A percentile compares a stretch with the other conserved stretches of the same genome.
phyloP scores from a whole-genome alignment of 2,888 invertebrate genomes.

The Apodemia duryi region DNA sequence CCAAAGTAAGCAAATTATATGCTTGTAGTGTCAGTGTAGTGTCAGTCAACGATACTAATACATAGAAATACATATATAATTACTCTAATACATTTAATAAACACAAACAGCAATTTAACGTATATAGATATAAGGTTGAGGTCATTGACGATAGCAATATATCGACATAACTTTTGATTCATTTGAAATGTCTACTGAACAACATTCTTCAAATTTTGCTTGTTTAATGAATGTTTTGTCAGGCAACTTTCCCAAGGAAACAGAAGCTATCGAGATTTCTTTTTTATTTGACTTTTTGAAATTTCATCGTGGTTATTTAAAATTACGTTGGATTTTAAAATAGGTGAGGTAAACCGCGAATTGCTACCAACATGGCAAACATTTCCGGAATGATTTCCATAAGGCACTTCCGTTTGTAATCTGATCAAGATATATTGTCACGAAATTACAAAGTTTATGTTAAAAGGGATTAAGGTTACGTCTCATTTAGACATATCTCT shows the following conservation, averaged over 20 bases:
- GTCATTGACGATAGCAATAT: too few species aligned
- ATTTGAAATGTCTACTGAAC: too few species aligned
- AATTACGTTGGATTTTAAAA: neutral
- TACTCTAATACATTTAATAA: too few species aligned
- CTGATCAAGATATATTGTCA: constrained; percentile 11
- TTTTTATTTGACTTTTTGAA: neutral
- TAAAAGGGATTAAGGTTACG: neutral
- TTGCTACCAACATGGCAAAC: constrained; percentile 2
- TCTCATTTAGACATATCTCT: neutral
- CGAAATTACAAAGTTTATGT: neutral
- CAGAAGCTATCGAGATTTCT: neutral
- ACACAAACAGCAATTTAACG: too few species aligned
- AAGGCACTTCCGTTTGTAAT: constrained; percentile 5
- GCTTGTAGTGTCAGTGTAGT: too few species aligned
- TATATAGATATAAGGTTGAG: too few species aligned
- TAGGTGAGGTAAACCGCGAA: neutral
- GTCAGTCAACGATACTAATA: too few species aligned
- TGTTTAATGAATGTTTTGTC: neutral
- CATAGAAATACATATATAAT: too few species aligned
- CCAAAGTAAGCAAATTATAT: too few species aligned
- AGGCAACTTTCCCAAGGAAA: neutral
- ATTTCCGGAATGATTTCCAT: constrained; percentile 10
- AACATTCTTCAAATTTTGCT: neutral
- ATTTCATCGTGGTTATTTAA: neutral
- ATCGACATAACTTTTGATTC: too few species aligned